Evolutionary conservation across 2,888 invertebrate genomes (phyloP), one percentile per base, ranked within the genome.

Genomic region (Cerastis rubricosa): DNA sequence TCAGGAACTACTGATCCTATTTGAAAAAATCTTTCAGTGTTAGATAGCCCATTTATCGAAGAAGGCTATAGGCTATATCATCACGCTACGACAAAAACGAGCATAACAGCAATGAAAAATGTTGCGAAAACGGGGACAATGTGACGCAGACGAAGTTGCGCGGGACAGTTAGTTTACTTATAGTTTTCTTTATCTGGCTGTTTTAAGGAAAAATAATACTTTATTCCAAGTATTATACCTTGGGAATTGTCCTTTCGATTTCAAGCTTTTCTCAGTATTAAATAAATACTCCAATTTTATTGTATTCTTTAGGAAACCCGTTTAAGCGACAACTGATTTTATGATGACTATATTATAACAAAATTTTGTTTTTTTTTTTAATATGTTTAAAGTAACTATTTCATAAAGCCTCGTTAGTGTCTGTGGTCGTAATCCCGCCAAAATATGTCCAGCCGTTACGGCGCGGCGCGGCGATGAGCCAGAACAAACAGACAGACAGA

Each of bases 311-410:
- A 29, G 0, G 8, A 71, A 29, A 63, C 51, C n/a, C 17, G n/a
- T 45, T 63, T 6, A n/a, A 5, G 8, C 7, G 11, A 51, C 1
- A 75, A 75, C 75, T 54, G 35, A 73, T 73, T 73, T 64, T 35
- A 35, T 35, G 35, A 3, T 35, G 35, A 3, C 35, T 35, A 35
- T n/a, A n/a, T n/a, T n/a, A n/a, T n/a, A n/a, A n/a, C n/a, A n/a
- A n/a, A n/a, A n/a, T n/a, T n/a, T n/a, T n/a, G n/a, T n/a, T n/a
- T n/a, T n/a, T n/a, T n/a, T n/a, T n/a, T n/a, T n/a, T n/a, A n/a
- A n/a, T n/a, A n/a, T 35, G 35, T 49, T 2, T 49, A 22, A 6
- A 22, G 8, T 51, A 51, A 2, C 8, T 51, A 51, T 22, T 51
- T 22, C 49, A 22, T 9, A 51, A 1, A 22, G 8, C 22, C 9